Evolutionary conservation across 2,888 invertebrate species (phyloP).

Genomic region (Chrysodeixis includens): DNA sequence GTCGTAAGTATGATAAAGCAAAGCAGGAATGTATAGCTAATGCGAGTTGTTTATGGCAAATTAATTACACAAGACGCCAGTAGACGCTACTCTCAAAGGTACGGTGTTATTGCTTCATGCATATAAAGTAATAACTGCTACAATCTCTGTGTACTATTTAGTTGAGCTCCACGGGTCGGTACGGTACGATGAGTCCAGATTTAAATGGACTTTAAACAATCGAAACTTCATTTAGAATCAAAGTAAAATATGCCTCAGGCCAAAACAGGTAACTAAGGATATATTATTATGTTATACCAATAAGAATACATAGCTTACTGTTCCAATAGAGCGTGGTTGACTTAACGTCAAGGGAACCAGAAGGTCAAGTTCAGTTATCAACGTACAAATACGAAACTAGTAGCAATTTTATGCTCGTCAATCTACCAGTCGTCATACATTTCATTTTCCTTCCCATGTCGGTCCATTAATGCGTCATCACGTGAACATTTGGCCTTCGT

Average conservation of each 20-base stretch:
- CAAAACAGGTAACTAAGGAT: too few relatives aligned
- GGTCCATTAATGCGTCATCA: conserved; percentile 25
- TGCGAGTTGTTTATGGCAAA: conserved; percentile 75
- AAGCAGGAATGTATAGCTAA: conserved; percentile 59
- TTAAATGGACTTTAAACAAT: too few relatives aligned
- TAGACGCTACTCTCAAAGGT: conserved; percentile 62
- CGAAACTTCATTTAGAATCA: too few relatives aligned
- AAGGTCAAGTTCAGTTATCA: too few relatives aligned
- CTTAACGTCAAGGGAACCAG: too few relatives aligned
- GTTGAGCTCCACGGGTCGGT: conserved; percentile 59
- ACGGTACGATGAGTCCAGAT: conserved; percentile 39
- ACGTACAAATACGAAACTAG: not conserved
- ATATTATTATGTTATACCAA: too few relatives aligned
- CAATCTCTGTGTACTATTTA: conserved; percentile 68
- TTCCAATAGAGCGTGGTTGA: too few relatives aligned
- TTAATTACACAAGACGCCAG: conserved; percentile 76
- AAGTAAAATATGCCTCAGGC: too few relatives aligned
- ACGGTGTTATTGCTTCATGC: conserved; percentile 80
- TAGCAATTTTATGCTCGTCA: conserved; percentile 35
- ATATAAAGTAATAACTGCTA: conserved; percentile 81
- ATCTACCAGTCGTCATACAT: conserved; percentile 18
- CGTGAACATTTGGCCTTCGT: conserved; percentile 67
- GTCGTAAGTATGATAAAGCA: conserved; percentile 47
- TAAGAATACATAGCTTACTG: too few relatives aligned
- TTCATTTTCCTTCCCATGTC: conserved; percentile 3